Evolutionary conservation across 2,888 invertebrate species (phyloP), one percentile per base, ranked within the genome.

Genomic region (Hybos culiciformis): DNA sequence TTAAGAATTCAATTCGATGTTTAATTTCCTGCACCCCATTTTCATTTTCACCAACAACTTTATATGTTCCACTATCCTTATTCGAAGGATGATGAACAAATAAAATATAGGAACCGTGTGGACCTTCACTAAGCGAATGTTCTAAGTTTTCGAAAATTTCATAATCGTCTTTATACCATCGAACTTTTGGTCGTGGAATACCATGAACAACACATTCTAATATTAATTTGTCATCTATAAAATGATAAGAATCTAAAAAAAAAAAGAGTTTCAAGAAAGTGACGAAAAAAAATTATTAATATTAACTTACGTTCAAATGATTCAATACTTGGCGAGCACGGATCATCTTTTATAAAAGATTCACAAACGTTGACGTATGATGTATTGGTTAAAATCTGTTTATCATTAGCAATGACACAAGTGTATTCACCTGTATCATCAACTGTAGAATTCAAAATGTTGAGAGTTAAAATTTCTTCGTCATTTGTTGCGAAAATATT

Each of bases 281-380:
- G 8, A 32, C 17, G 17, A 7, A 11, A 29, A 29, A 11, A 29
- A 29, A 12, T 29, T 17, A 32, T 32, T 4, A 8, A 14, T 17
- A 32, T 14, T 32, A 15, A 32, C 11, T 17, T 34, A 36, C 36
- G 20, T 21, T 36, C 21, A 7, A 36, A 14, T n/a, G 3, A 11
- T 14, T 36, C 36, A 36, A 36, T 36, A 36, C 14, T 21, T 21
- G 36, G 36, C 21, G 36, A 21, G 8, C 36, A 36, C 21, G 36
- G 36, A 20, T 36, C 36, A 21, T 36, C 36, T 18, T 34, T 14
- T n/a, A 19, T 36, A 20, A 21, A 21, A 4, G 14, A 11, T 20
- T 36, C 36, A 36, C 21, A 21, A 12, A 36, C 19, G 6, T 21
- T 21, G 14, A 36, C 20, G 21, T 20, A 36, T n/a, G n/a, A n/a